Percentiles rank a stretch among this genome's conserved stretches.
Conservation (phyloP, 2,113 vertebrate species). For the Microcebus lehilahytsara region DNA sequence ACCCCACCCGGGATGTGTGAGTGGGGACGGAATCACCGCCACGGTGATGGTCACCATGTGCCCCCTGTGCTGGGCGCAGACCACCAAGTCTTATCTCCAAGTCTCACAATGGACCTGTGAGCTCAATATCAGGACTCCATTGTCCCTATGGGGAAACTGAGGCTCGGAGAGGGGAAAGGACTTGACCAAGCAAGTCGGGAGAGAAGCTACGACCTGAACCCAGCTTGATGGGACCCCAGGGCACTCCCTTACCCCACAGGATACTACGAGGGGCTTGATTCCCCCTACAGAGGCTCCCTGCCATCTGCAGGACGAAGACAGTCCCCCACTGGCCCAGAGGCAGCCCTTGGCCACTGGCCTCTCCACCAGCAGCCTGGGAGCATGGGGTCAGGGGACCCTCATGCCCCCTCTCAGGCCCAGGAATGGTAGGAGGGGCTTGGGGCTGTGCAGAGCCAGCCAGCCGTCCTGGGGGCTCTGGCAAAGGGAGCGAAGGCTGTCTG, state of each 20-base stretch:
- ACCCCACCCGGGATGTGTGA: rapidly evolving
- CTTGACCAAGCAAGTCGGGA: neutral
- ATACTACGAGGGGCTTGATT: no score
- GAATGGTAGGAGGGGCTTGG: neutral
- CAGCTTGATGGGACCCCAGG: neutral
- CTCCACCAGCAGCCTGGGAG: neutral
- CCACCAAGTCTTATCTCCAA: rapidly evolving
- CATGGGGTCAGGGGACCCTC: neutral
- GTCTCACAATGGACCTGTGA: no score
- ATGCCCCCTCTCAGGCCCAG: neutral
- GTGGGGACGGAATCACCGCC: neutral
- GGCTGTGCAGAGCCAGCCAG: neutral
- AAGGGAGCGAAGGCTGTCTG: neutral
- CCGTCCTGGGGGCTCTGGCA: no score
- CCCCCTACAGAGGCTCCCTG: neutral
- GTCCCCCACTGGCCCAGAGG: neutral
- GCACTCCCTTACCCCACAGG: neutral
- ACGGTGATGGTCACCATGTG: rapidly evolving
- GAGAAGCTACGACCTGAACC: neutral
- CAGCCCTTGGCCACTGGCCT: neutral
- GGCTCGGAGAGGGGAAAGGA: neutral
- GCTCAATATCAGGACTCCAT: neutral
- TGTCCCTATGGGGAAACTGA: neutral
- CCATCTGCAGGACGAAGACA: neutral
- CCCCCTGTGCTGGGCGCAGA: neutral